phyloP scores from a whole-genome alignment of 2,113 vertebrate genomes.

The Erythrolamprus reginae region DNA sequence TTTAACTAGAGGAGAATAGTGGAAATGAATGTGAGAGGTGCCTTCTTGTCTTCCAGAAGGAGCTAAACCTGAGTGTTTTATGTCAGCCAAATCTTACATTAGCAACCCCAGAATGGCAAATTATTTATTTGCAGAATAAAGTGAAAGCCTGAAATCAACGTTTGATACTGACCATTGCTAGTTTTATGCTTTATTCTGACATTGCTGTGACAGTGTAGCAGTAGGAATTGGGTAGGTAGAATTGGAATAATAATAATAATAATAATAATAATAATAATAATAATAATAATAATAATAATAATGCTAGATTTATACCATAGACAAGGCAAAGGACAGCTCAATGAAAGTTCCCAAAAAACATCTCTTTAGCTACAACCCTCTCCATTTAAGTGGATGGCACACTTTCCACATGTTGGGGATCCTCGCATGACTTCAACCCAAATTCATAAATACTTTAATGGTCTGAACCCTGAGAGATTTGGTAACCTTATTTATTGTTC shows the following conservation, averaged over 20 bases:
- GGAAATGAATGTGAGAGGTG: not conserved
- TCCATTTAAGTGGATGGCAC: not conserved
- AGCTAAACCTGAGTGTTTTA: not conserved
- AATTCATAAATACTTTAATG: not conserved
- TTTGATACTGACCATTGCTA: not conserved
- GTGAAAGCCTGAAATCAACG: not conserved
- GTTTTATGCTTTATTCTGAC: not conserved
- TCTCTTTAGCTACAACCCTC: not conserved
- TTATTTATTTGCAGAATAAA: not conserved
- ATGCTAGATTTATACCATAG: not conserved
- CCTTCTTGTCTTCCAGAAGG: not conserved
- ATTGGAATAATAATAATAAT: not conserved
- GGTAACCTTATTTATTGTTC: not conserved
- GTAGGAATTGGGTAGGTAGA: not conserved
- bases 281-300: not conserved
- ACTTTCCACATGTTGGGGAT: not conserved
- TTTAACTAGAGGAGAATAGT: not conserved
- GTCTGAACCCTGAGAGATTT: not conserved
- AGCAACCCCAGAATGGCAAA: not conserved
- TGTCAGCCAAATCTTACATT: not conserved
- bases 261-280: not conserved
- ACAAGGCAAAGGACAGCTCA: not conserved
- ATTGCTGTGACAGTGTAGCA: not conserved
- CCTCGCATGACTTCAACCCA: not conserved
- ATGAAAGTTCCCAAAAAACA: not conserved